Evolutionary conservation across 2,888 invertebrate genomes (phyloP).

Genomic region (Acanthosepion esculentum): DNA sequence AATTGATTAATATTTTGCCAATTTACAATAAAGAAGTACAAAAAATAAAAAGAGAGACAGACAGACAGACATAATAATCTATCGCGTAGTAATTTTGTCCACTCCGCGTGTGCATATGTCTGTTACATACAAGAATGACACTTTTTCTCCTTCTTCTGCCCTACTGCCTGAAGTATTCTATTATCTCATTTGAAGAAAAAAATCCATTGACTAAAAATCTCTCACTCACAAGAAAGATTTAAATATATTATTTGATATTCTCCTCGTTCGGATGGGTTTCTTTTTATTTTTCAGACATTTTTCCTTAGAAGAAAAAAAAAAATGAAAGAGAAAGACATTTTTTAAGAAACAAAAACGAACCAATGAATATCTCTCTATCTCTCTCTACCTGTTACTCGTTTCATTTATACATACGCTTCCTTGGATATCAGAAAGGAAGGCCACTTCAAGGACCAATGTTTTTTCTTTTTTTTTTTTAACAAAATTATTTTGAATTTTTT

Average conservation of each 20-base stretch:
- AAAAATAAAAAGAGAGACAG: background rate
- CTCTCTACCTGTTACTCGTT: background rate
- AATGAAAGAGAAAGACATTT: too few species aligned
- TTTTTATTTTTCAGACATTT: background rate
- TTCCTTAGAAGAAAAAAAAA: too few species aligned
- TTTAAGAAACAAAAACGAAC: background rate
- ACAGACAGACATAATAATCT: background rate
- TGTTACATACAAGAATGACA: background rate
- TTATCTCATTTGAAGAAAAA: background rate
- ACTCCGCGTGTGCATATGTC: background rate
- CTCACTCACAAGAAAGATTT: background rate
- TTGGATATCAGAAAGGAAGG: background rate
- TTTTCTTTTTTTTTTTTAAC: background rate
- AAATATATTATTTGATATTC: background rate
- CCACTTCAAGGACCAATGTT: background rate
- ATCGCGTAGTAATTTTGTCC: conserved; percentile 33
- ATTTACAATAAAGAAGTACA: background rate
- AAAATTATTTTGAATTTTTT: background rate
- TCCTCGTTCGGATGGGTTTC: background rate
- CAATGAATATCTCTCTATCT: background rate
- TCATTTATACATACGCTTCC: background rate
- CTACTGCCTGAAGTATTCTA: background rate
- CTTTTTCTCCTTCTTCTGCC: conserved; percentile 2
- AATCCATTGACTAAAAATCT: background rate
- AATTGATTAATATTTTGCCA: conserved; percentile 16